A percentile compares a stretch with the other conserved stretches of the same genome.
phyloP scores from a whole-genome alignment of 2,797 vertebrate species.

The Yasuhikotakia modesta region DNA sequence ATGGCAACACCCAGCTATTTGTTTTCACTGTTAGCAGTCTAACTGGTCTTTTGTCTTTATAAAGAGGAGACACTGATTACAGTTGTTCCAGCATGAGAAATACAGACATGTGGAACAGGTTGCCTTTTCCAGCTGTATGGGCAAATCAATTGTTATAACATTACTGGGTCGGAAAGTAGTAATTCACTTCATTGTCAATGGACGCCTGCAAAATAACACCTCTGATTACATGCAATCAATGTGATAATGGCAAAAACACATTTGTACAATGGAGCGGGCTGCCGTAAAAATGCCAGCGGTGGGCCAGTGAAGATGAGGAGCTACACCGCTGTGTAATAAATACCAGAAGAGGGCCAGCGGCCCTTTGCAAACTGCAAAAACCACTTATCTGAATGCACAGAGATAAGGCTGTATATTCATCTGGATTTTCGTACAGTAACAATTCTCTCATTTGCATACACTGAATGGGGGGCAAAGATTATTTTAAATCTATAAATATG shows the following conservation, averaged over 20 bases:
- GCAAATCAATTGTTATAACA: slow-evolving; percentile 96
- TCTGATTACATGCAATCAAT: slow-evolving; percentile 89
- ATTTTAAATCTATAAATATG: background rate
- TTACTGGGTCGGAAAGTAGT: slow-evolving; percentile 88
- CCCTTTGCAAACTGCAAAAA: slow-evolving; percentile 4
- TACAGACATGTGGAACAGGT: slow-evolving; percentile 63
- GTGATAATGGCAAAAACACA: slow-evolving; percentile 85
- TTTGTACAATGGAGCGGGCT: slow-evolving; percentile 78
- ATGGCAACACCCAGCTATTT: no score
- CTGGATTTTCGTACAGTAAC: background rate
- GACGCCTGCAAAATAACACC: slow-evolving; percentile 83
- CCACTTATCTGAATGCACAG: background rate
- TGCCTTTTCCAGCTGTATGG: slow-evolving; percentile 69
- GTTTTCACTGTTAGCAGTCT: no score
- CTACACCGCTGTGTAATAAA: slow-evolving; percentile 38
- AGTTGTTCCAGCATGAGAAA: slow-evolving; percentile 31
- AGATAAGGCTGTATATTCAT: slow-evolving; percentile 14
- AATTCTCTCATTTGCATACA: no score
- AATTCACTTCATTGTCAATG: slow-evolving; percentile 88
- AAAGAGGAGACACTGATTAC: slow-evolving; percentile 38
- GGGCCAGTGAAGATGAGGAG: slow-evolving; percentile 28
- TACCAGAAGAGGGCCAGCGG: slow-evolving; percentile 12
- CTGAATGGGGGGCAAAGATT: background rate
- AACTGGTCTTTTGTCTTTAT: slow-evolving; percentile 2
- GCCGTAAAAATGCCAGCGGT: slow-evolving; percentile 66